These are phyloP conservation scores for Peucedramus taeniatus DNA, from an alignment of 2,113 vertebrate species.

Conservation along the genomic window DNA sequence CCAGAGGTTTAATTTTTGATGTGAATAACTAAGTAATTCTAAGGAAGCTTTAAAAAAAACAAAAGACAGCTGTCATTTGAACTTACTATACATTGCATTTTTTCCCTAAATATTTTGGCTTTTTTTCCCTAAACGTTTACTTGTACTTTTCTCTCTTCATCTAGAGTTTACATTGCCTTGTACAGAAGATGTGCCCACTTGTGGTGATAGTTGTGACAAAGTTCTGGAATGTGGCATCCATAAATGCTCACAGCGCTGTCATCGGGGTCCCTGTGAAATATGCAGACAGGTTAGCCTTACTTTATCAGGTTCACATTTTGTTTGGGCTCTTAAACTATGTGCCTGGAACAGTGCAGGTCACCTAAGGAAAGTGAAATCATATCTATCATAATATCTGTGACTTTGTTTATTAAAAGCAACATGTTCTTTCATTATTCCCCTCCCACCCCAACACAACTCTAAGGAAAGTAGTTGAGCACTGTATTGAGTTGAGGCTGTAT, in stretches of 20 bases:
- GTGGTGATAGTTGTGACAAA: constrained; percentile 93
- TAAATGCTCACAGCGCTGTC: constrained; percentile 93
- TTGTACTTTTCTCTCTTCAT: neutral
- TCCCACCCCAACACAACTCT: neutral
- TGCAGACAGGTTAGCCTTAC: constrained; percentile 86
- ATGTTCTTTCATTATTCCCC: neutral
- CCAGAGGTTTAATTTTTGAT: neutral
- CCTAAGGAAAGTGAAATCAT: neutral
- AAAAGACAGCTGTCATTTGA: neutral
- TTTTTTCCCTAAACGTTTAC: neutral
- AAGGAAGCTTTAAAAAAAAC: neutral
- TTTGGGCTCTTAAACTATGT: neutral
- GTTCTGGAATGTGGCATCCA: constrained; percentile 88
- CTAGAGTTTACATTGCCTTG: constrained; percentile 88
- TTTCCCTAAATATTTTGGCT: neutral
- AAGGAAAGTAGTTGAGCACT: neutral
- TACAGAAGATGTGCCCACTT: constrained; percentile 90
- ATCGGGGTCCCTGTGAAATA: constrained; percentile 90
- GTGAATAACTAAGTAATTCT: neutral
- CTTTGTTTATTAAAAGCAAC: neutral
- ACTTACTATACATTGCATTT: neutral
- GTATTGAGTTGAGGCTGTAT: neutral
- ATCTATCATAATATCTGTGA: neutral
- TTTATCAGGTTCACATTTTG: neutral
- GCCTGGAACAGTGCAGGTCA: neutral